Base-by-base conservation (phyloP, 2,113 vertebrate genomes). In the Todiramphus chloris region DNA sequence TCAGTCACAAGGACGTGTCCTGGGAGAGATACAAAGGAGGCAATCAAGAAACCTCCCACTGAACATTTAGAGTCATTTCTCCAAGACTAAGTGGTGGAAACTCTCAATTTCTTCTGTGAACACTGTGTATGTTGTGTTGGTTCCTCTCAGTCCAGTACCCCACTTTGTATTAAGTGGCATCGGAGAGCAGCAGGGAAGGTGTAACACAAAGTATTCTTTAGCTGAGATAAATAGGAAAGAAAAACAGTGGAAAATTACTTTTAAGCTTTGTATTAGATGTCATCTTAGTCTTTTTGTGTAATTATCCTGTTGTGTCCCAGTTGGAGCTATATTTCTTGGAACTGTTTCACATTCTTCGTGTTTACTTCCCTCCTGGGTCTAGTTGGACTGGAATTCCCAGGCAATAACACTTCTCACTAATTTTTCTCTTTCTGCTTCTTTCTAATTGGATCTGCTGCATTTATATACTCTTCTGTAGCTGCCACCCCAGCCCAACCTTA, bases 401-500 rank as follows among this genome's bases (percentile, higher is more conserved):
- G 11, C 27, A 77, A 74, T 72, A 81, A 28, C 2, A 8, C 66
- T 93, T 95, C 64, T 86, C 13, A 55, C 50, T 85, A 76, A 35
- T 77, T 73, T 89, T 94, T 73, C 25, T 6, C 20, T 96, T 94
- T 91, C 78, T 94, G 37, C 51, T 83, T 91, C 85, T 89, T 86
- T 92, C 68, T 92, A 33, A 90, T 60, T 0, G 31, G n/a, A 90
- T 83, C 82, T 95, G 60, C 56, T 95, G 51, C 46, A 23, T 70
- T 74, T 83, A 14, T 48, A 11, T 75, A 35, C 48, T 84, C 48
- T 93, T 78, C 69, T 78, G 39, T 90, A 53, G 39, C 73, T 90
- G 51, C 59, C 35, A 59, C 33, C 41, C 16, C 72, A 91, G 55
- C 72, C 37, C 56, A 83, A 35, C 62, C 55, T 96, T 83, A 85